phyloP scores from a whole-genome alignment of 2,797 vertebrate genomes.

The Crocodylus rhombifer region DNA sequence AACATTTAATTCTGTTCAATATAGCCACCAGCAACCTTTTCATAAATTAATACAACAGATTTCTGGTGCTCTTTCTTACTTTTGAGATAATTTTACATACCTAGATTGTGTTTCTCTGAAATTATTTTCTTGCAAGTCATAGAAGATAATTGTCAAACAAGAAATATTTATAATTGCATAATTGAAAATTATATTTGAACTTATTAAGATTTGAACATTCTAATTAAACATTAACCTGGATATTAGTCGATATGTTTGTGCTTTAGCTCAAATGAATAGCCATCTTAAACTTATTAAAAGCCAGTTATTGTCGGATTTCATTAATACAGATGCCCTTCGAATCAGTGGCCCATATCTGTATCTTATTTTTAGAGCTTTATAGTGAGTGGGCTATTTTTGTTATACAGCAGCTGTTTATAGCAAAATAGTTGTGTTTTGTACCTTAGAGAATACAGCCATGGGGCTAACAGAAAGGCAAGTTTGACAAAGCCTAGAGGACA shows the following conservation, averaged over 20 bases:
- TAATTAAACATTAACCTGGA: not conserved
- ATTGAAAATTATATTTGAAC: not conserved
- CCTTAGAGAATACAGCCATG: not conserved
- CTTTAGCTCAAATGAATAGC: not conserved
- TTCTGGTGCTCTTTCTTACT: not conserved
- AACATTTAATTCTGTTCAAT: not conserved
- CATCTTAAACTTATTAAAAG: not conserved
- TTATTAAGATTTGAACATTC: not conserved
- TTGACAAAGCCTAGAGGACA: not conserved
- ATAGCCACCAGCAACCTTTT: not conserved
- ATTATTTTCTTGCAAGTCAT: not conserved
- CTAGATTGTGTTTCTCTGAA: not conserved
- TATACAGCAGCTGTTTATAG: not conserved
- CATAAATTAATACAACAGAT: not conserved
- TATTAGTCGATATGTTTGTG: not conserved
- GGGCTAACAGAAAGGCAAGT: not conserved
- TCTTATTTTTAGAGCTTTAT: not conserved
- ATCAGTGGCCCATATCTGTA: not conserved
- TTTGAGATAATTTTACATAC: not conserved
- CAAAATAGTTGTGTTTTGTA: not conserved
- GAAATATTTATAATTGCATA: not conserved
- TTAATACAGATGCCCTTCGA: not conserved
- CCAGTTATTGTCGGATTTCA: not conserved
- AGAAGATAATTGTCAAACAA: not conserved
- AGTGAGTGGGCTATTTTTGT: not conserved